A percentile compares a stretch with the other conserved stretches of the same genome.
phyloP scores from a whole-genome alignment of 2,113 vertebrate species.

The Taxidea taxus region DNA sequence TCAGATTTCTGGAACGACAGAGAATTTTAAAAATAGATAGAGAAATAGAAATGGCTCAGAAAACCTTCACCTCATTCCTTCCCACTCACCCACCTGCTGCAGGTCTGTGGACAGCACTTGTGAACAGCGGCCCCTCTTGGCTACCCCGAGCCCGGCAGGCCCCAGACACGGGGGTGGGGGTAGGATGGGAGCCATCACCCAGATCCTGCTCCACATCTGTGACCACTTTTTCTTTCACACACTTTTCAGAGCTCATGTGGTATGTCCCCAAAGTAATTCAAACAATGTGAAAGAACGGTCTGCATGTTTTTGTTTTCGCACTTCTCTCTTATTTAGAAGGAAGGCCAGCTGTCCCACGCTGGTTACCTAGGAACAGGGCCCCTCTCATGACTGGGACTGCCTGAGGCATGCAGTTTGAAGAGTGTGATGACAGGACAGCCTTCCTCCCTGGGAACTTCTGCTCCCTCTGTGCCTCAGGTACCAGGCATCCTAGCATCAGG shows the following conservation, averaged over 20 bases:
- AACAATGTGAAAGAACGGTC: conserved; percentile 10
- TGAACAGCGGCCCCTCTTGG: not conserved
- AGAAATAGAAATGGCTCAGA: not conserved
- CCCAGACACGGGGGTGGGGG: not conserved
- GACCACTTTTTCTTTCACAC: not conserved
- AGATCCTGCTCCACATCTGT: not conserved
- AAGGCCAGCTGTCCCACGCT: not conserved
- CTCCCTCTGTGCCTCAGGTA: not conserved
- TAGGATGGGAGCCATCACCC: not conserved
- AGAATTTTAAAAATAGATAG: not conserved
- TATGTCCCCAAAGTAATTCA: conserved; percentile 6
- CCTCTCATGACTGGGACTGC: not conserved
- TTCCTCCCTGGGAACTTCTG: not conserved
- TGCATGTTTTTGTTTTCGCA: not conserved
- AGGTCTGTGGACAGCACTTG: not conserved
- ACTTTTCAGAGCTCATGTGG: not conserved
- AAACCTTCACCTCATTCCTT: not conserved
- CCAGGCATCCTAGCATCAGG: not conserved
- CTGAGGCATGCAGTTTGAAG: not conserved
- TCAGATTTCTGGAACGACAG: not conserved
- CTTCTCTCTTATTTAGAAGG: not conserved
- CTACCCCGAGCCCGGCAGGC: not conserved
- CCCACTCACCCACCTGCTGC: not conserved
- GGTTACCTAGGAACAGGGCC: not conserved
- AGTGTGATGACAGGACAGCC: not conserved